Conservation (phyloP, 2,113 vertebrate species). For the Mirounga angustirostris region DNA sequence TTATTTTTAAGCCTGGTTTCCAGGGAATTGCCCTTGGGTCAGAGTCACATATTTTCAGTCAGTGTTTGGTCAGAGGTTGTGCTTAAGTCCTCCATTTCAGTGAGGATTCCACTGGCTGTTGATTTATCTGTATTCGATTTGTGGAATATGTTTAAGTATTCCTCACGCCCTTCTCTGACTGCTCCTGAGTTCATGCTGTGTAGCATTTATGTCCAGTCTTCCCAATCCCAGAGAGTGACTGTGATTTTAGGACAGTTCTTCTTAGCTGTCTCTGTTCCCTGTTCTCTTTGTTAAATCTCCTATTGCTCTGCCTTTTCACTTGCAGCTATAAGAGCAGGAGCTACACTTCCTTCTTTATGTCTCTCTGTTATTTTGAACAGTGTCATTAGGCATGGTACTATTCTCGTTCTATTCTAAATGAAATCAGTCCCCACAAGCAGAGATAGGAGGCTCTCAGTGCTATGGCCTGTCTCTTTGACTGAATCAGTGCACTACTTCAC, state of each 20-base stretch:
- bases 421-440: neutral
- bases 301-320: neutral
- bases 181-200: neutral
- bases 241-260: neutral
- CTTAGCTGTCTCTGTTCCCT: neutral
- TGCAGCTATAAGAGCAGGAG: neutral
- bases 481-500: neutral
- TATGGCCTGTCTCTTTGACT: neutral
- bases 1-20: neutral
- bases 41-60: neutral
- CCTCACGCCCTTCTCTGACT: neutral
- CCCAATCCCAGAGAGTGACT: neutral
- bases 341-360: neutral
- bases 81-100: neutral
- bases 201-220: neutral
- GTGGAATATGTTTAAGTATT: neutral
- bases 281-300: neutral
- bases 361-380: neutral
- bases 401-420: neutral
- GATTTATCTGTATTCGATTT: neutral
- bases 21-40: neutral
- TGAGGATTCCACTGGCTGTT: neutral
- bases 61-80: neutral
- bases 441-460: neutral
- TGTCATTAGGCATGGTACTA: neutral